Base-by-base conservation (phyloP, 2,797 vertebrate genomes). In the Agapornis canus region DNA sequence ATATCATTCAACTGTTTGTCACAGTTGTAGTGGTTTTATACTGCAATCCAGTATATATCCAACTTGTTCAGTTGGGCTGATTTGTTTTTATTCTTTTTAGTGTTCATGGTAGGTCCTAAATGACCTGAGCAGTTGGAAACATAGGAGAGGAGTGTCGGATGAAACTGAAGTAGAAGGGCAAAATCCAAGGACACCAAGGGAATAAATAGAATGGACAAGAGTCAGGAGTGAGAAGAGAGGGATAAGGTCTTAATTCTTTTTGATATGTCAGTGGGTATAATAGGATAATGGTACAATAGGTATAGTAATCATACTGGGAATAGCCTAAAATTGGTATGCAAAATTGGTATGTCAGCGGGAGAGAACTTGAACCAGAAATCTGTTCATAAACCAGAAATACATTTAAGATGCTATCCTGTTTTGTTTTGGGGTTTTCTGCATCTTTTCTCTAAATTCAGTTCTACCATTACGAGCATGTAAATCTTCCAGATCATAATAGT, bases 401-500 rank as follows among this genome's bases (percentile, higher is more conserved):
- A 35, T 31, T 66, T 87, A 87, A 77, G 35, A 80, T 27, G 18
- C 39, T 59, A 25, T 59, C 32, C 23, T 59, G 32, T 59, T 86
- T 72, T 35, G 8, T 1, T 91, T 29, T 78, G 16, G 1, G 7
- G 12, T 35, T 15, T 87, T 12, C 45, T 29, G 42, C 37, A 15
- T 81, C 26, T 94, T 16, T 57, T 65, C 56, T 87, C 37, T 66
- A 87, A 65, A 60, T 89, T 81, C 61, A 31, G 8, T 78, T 90
- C 72, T 77, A 60, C 48, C 26, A 14, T 85, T 92, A 72, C 1
- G 18, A 37, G 61, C 42, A 23, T 59, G 72, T 88, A 90, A 90
- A 94, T 93, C 51, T 92, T 45, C 69, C 69, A 65, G 57, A 32
- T 83, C 73, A n/a, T 87, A 84, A 92, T 83, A 89, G 61, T 88